Conservation (phyloP, 2,888 invertebrate genomes). For the Ernsta delagoae region DNA sequence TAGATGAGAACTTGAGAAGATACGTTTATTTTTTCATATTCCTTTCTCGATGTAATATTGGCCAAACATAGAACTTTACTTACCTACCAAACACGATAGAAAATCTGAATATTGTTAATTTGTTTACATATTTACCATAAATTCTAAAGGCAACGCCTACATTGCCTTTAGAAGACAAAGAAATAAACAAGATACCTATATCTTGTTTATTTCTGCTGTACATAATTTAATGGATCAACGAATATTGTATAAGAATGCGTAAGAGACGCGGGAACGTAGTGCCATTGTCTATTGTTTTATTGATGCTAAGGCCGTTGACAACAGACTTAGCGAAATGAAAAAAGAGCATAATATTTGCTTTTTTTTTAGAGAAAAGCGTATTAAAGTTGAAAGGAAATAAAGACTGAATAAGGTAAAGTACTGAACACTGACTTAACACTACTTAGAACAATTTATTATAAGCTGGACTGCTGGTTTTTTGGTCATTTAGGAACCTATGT, state of each 20-base stretch:
- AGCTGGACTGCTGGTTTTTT: too few species aligned
- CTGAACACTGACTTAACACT: too few species aligned
- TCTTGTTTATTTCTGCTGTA: conserved; percentile 22
- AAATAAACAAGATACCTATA: too few species aligned
- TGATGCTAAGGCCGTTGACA: conserved; percentile 48
- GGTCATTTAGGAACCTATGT: neutral
- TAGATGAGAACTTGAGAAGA: too few species aligned
- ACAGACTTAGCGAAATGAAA: conserved; percentile 8
- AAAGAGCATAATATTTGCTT: conserved; percentile 20
- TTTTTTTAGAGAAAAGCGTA: neutral
- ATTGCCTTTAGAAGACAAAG: too few species aligned
- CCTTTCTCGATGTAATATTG: too few species aligned
- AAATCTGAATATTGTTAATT: too few species aligned
- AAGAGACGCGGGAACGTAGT: conserved; percentile 75
- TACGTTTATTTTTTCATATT: too few species aligned
- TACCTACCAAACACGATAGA: too few species aligned
- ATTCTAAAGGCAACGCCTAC: conserved; percentile 43
- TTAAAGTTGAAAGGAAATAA: conserved; percentile 4
- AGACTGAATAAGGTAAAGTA: too few species aligned
- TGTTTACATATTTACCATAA: neutral
- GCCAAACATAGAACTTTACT: too few species aligned
- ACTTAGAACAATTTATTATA: too few species aligned
- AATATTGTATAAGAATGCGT: conserved; percentile 77
- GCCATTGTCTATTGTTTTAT: conserved; percentile 75
- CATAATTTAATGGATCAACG: conserved; percentile 38